Conservation (phyloP, 2,113 vertebrate genomes). For the Agapornis roseicollis region DNA sequence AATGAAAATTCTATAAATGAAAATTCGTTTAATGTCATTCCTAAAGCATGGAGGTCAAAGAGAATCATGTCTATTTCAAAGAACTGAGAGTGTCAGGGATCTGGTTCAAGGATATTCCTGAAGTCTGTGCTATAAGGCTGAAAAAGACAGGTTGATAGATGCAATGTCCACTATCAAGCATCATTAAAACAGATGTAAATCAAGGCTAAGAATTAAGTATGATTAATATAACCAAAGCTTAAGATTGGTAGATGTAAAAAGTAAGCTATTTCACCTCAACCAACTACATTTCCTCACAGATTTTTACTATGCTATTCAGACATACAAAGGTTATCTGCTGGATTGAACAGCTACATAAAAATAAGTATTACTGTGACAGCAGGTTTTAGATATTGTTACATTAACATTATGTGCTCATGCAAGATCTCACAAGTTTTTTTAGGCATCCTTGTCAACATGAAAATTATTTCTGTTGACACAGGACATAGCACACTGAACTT, state of each 20-base stretch:
- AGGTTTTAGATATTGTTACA: neutral
- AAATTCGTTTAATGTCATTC: neutral
- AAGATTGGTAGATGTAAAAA: neutral
- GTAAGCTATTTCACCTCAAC: neutral
- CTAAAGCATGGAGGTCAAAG: neutral
- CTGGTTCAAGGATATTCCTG: neutral
- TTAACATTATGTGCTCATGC: neutral
- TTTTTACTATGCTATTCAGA: neutral
- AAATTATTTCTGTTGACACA: neutral
- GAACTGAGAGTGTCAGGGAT: neutral
- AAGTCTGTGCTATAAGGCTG: neutral
- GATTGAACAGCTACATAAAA: neutral
- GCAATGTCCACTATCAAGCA: neutral
- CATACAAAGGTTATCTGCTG: neutral
- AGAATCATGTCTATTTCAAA: neutral
- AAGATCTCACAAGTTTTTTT: neutral
- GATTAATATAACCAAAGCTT: neutral
- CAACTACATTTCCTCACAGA: neutral
- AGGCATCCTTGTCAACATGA: neutral
- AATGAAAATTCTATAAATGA: slow-evolving; percentile 1
- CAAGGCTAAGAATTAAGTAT: neutral
- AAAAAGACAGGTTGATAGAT: neutral
- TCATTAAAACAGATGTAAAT: neutral
- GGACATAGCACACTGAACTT: neutral
- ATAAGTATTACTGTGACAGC: neutral